Evolutionary conservation across 2,888 invertebrate genomes (phyloP), one percentile per base, ranked within the genome.

Genomic region (Tupiocoris notatus): DNA sequence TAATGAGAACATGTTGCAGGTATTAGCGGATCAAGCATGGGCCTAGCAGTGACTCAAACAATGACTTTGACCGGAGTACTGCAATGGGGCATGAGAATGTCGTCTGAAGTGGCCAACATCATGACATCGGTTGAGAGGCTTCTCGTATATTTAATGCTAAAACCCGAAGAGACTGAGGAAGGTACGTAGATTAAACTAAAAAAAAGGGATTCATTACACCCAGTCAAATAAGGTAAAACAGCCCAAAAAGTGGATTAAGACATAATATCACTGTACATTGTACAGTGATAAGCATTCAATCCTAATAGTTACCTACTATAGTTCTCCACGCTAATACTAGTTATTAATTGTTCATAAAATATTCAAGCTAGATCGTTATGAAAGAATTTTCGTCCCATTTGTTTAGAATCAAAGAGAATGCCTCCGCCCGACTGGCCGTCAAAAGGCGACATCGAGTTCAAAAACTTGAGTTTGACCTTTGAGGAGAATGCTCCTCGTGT

Each of bases 81-180:
- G 84, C 91, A 91, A 82, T 96, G 95, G 94, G 95, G 94, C 23
- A 93, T 96, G 89, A 86, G 96, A 9, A 95, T 96, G 84, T 93
- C 94, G 81, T 93, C 95, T 0, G 96, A 96, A 83, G 84, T 93
- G 3, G 92, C 90, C 82, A 94, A 93, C 82, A 91, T 91, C 80
- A 93, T 94, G 93, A 94, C 92, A 1, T 91, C 92, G 9, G 96
- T 96, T 0, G 97, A 98, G 84, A 88, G 95, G 83, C 89, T 95
- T 0, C 83, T 93, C n/a, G 92, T 95, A 82, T 96, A 95, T 84
- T 89, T 90, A 0, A 85, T 87, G 17, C 85, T 95, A n/a, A 90
- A 91, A 81, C 82, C 84, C 2, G 87, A 89, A 81, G 83, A 84
- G n/a, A 79, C 82, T n/a, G 79, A 81, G 24, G 64, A 24, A 77